phyloP scores from a whole-genome alignment of 2,888 invertebrate species.

The Eulithis prunata region DNA sequence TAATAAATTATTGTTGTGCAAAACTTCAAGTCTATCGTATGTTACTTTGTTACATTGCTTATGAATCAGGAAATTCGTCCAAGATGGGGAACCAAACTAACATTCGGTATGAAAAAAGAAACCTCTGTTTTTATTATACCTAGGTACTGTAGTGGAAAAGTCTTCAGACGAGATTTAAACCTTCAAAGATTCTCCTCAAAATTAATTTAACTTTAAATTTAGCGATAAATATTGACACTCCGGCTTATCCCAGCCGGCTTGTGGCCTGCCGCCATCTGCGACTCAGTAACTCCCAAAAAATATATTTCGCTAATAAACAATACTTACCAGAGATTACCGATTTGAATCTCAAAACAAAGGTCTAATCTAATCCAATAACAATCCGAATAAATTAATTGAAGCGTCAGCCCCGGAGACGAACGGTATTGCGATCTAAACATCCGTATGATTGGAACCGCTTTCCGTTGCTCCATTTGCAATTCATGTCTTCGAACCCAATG shows the following conservation, averaged over 20 bases:
- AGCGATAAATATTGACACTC: slow-evolving; percentile 26
- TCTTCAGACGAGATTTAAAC: slow-evolving; percentile 21
- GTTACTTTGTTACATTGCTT: no score
- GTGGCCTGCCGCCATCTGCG: slow-evolving; percentile 19
- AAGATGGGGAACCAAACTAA: no score
- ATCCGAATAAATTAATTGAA: slow-evolving; percentile 59
- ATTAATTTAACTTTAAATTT: slow-evolving; percentile 10
- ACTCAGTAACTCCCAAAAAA: slow-evolving; percentile 14
- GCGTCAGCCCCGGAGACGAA: slow-evolving; percentile 57
- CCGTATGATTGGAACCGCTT: slow-evolving; percentile 65
- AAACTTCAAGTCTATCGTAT: no score
- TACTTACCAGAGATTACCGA: slow-evolving; percentile 17
- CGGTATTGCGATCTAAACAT: slow-evolving; percentile 63
- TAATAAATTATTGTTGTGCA: no score
- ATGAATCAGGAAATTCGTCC: no score
- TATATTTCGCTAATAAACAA: slow-evolving; percentile 27
- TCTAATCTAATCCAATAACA: slow-evolving; percentile 44
- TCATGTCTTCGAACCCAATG: slow-evolving; percentile 55
- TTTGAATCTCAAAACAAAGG: slow-evolving; percentile 25
- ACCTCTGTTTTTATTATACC: background rate
- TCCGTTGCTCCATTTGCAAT: slow-evolving; percentile 66
- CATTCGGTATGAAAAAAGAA: background rate
- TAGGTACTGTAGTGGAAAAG: background rate
- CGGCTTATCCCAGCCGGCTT: slow-evolving; percentile 14
- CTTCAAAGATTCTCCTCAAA: slow-evolving; percentile 8